Percentiles rank a stretch among this genome's conserved stretches.
phyloP scores from a whole-genome alignment of 1,140 invertebrate genomes.

The Phortica variegata region DNA sequence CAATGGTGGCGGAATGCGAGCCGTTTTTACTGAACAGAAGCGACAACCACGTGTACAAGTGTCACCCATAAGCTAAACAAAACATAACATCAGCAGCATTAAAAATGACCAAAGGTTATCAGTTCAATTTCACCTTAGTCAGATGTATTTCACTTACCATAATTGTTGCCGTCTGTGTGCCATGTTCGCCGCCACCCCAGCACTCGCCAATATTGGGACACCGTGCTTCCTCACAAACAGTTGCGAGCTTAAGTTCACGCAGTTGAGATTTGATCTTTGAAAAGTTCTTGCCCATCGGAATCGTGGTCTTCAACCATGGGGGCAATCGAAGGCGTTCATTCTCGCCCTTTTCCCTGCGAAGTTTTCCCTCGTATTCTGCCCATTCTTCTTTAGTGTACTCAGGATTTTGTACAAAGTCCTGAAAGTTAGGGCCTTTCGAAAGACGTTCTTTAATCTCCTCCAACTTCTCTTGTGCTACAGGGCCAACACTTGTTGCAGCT shows the following conservation, averaged over 20 bases:
- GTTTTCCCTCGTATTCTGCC: conserved; percentile 72
- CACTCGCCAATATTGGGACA: conserved; percentile 99
- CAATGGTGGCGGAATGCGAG: conserved; percentile 83
- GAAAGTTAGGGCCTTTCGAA: conserved; percentile 64
- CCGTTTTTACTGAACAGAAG: conserved; percentile 99
- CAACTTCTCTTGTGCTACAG: conserved; percentile 35
- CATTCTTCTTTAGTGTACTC: conserved; percentile 61
- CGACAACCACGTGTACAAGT: conserved; percentile 90
- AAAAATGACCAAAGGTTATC: conserved; percentile 23
- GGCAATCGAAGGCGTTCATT: conserved; percentile 81
- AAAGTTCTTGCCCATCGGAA: conserved; percentile 87
- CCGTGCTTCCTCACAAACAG: conserved; percentile 97
- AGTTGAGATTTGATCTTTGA: conserved; percentile 84
- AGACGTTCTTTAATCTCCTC: conserved; percentile 64
- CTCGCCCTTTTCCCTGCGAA: conserved; percentile 83
- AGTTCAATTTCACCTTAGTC: background rate
- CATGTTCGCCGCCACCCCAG: conserved; percentile 93
- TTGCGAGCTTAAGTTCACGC: conserved; percentile 86
- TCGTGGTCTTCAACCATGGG: conserved; percentile 95
- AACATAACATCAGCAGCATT: conserved; percentile 20
- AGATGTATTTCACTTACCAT: conserved; percentile 66
- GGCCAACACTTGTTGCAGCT: conserved; percentile 29
- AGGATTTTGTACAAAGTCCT: conserved; percentile 64
- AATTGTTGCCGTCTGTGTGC: conserved; percentile 85
- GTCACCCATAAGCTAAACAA: conserved; percentile 80